These are phyloP conservation scores for Cydia splendana DNA, from an alignment of 1,140 invertebrate genomes.

Conservation along the genomic window DNA sequence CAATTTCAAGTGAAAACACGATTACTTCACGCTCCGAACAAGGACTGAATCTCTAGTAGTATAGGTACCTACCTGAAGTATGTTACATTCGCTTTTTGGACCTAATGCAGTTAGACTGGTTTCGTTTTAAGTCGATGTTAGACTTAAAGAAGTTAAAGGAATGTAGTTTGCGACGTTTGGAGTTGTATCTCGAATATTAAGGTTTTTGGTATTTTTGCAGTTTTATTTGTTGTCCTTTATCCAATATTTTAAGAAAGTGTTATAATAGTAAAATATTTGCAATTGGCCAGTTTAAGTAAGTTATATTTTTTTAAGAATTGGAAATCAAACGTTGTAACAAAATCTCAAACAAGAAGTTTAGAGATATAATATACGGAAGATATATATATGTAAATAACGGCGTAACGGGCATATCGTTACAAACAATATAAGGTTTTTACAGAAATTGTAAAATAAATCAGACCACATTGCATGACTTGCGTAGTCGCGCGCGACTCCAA, in stretches of 20 bases:
- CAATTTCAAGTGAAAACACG: slow-evolving; percentile 64
- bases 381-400: no score
- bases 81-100: slow-evolving; percentile 18
- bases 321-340: no score
- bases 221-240: neutral
- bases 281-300: no score
- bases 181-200: neutral
- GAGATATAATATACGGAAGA: no score
- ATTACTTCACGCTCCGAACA: slow-evolving; percentile 57
- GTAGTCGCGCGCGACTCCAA: no score
- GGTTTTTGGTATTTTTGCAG: neutral
- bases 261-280: no score
- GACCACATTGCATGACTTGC: no score
- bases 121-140: slow-evolving; percentile 3
- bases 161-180: neutral
- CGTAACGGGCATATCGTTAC: neutral
- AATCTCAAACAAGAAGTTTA: no score
- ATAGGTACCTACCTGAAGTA: slow-evolving; percentile 51
- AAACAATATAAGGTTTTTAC: neutral
- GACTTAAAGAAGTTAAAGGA: neutral
- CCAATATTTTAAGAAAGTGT: no score
- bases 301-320: no score
- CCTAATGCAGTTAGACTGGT: neutral
- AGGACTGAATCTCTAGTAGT: slow-evolving; percentile 57
- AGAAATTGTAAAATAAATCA: no score